These are phyloP conservation scores for Poeciliopsis paucimaculata DNA, from an alignment of 2,797 vertebrate genomes.

Conservation along the genomic window DNA sequence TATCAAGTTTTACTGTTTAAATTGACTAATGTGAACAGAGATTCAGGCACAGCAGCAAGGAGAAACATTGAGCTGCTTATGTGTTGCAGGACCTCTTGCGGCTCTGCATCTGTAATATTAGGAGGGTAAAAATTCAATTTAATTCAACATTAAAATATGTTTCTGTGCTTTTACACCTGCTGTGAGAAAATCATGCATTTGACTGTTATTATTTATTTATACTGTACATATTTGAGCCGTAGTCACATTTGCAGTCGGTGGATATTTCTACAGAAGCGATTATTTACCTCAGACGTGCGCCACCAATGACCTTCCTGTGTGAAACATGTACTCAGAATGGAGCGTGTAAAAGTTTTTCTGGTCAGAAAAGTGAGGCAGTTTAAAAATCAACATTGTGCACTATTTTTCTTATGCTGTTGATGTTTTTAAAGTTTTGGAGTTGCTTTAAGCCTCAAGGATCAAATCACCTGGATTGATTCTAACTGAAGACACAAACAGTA, in stretches of 20 bases:
- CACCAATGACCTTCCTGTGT: not conserved
- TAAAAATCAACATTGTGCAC: not conserved
- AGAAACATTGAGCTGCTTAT: not conserved
- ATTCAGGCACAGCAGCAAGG: not conserved
- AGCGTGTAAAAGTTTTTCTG: not conserved
- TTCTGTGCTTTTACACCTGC: not conserved
- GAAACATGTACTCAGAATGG: not conserved
- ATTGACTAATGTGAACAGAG: not conserved
- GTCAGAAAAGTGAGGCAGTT: not conserved
- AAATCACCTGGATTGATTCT: not conserved
- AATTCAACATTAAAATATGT: not conserved
- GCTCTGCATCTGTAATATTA: not conserved
- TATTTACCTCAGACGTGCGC: not conserved
- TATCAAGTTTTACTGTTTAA: not conserved
- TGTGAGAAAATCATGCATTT: not conserved
- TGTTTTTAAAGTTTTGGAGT: not conserved
- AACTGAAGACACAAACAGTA: not conserved
- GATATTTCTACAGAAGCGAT: not conserved
- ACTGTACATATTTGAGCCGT: not conserved
- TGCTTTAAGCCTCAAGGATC: not conserved
- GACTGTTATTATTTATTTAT: not conserved
- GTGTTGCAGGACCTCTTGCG: not conserved
- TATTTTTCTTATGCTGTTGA: not conserved
- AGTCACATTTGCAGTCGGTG: not conserved
- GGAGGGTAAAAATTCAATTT: not conserved